Evolutionary conservation across 2,113 vertebrate species (phyloP).

Genomic region (Nothobranchius kuhntae): DNA sequence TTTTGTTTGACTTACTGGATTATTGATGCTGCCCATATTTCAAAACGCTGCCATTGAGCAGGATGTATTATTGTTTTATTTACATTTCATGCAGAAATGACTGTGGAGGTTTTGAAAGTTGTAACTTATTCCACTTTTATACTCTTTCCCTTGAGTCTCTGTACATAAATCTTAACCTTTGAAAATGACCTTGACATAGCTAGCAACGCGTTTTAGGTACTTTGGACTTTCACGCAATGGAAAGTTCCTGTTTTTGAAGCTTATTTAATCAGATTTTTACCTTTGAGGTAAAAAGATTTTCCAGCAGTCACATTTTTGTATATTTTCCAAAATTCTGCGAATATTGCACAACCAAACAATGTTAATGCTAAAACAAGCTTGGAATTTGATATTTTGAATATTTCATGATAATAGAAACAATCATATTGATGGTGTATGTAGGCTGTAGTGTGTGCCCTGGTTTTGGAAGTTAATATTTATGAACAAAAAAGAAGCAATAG

Average conservation of each 20-base stretch:
- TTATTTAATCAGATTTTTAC: slow-evolving; percentile 49
- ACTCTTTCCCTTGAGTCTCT: slow-evolving; percentile 45
- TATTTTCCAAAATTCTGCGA: slow-evolving; percentile 26
- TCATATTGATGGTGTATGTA: slow-evolving; percentile 10
- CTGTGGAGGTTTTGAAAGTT: slow-evolving; percentile 8
- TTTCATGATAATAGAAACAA: slow-evolving; percentile 43
- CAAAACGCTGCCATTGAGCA: slow-evolving; percentile 49
- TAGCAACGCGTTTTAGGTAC: slow-evolving; percentile 28
- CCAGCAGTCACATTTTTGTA: slow-evolving; percentile 43
- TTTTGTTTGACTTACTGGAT: too few relatives aligned
- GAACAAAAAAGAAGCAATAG: not conserved
- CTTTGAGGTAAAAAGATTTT: slow-evolving; percentile 37
- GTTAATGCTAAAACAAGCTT: slow-evolving; percentile 22
- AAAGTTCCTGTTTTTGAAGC: slow-evolving; percentile 44
- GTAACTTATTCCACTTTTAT: slow-evolving; percentile 68
- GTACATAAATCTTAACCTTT: slow-evolving; percentile 69
- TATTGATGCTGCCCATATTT: too few relatives aligned
- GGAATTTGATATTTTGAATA: slow-evolving; percentile 17
- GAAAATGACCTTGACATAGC: slow-evolving; percentile 60
- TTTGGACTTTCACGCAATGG: slow-evolving; percentile 24
- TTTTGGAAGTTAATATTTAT: not conserved
- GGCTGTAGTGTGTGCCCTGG: slow-evolving; percentile 35
- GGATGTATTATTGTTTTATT: not conserved
- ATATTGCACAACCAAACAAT: slow-evolving; percentile 27
- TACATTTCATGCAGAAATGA: not conserved